phyloP scores from a whole-genome alignment of 2,113 vertebrate genomes.

The Rhegmatorhina hoffmannsi region DNA sequence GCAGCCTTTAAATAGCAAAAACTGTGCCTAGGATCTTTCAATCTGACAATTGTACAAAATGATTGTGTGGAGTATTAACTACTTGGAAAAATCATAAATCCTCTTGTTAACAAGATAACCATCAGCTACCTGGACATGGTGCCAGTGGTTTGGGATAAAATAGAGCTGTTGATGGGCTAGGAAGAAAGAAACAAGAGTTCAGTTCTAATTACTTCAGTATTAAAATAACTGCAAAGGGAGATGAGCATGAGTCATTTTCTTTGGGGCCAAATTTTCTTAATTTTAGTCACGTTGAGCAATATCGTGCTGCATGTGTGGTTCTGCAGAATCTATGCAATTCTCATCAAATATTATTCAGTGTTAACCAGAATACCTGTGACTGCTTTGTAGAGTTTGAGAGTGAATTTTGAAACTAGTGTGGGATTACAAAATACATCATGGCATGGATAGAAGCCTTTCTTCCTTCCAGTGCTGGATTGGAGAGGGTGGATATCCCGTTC shows the following conservation, averaged over 20 bases:
- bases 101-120: background rate
- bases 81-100: background rate
- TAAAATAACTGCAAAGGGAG: slow-evolving; percentile 35
- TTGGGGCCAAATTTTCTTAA: slow-evolving; percentile 35
- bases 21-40: background rate
- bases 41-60: background rate
- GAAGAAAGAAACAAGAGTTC: background rate
- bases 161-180: background rate
- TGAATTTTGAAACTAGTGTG: background rate
- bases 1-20: background rate
- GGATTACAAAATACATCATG: background rate
- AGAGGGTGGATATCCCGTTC: background rate
- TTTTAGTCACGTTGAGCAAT: slow-evolving; percentile 12
- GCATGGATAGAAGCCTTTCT: background rate
- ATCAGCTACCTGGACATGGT: background rate
- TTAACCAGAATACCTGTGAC: background rate
- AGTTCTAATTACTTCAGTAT: slow-evolving; percentile 4
- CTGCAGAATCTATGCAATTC: background rate
- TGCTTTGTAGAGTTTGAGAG: background rate
- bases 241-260: slow-evolving; percentile 45
- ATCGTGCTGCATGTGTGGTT: background rate
- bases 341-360: background rate
- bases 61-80: background rate
- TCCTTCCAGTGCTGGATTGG: background rate
- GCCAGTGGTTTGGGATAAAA: background rate